Base-by-base conservation (phyloP, 2,113 vertebrate genomes). In the Melanerpes aurifrons region DNA sequence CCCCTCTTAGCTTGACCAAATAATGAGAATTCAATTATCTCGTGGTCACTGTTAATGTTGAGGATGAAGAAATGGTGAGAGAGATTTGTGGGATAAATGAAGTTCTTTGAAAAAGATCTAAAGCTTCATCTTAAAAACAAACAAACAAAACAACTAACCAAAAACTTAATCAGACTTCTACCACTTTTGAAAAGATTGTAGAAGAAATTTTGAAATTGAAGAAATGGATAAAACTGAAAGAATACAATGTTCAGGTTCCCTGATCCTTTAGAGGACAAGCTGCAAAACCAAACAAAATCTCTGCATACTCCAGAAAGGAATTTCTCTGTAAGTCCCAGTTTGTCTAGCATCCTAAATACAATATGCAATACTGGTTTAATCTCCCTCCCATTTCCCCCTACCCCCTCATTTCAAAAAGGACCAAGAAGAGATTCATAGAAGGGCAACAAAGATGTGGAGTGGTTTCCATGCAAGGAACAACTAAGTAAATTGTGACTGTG, bases 401-500 rank as follows among this genome's bases (percentile, higher is more conserved):
- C 19, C 8, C 12, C 17, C 5, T 75, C 24, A 19, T 73, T 95
- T 87, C 37, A 70, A 40, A 80, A 70, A 73, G 48, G 29, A 85
- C 8, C 3, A 28, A 35, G 20, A 63, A 21, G n/a, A 82, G 7
- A 45, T 80, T 92, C 61, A 77, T 71, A 77, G 57, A n/a, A 87
- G 31, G 28, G 6, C 75, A 94, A 20, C 35, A 63, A 92, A 86
- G 57, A 70, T 56, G 64, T 70, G 64, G 32, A 88, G 69, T 83
- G 24, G 21, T 91, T 92, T 86, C 56, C 21, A 29, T 74, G 57
- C 57, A 73, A 82, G 67, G 40, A 92, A 67, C 63, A 79, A 25
- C 85, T 58, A 82, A 63, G 28, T 76, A 95, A 95, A 82, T 92
- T 85, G 80, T 22, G 16, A 56, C 61, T 56, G 40, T 59, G 59